Conservation (phyloP, 1,140 invertebrate genomes). For the Drosophila parvula region DNA sequence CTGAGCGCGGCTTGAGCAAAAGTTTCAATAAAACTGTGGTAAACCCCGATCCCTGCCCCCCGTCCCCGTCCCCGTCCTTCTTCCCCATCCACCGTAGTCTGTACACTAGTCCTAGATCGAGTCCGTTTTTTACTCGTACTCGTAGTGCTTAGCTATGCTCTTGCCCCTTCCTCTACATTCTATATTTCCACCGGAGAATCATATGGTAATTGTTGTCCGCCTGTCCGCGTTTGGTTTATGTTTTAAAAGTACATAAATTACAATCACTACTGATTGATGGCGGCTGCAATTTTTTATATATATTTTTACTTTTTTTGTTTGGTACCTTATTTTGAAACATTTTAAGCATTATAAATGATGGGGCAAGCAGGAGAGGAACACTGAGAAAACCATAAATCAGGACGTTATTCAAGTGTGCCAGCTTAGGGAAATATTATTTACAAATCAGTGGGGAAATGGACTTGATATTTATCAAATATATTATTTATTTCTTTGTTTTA, state of each 20-base stretch:
- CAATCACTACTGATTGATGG: conserved; percentile 38
- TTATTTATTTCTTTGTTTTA: neutral
- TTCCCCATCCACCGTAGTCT: conserved; percentile 2
- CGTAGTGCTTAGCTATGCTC: conserved; percentile 22
- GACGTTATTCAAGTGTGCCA: neutral
- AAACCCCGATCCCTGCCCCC: conserved; percentile 20
- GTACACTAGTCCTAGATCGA: conserved; percentile 46
- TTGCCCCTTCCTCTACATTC: conserved; percentile 10
- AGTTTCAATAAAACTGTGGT: conserved; percentile 31
- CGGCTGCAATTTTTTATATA: neutral
- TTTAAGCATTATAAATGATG: conserved; percentile 44
- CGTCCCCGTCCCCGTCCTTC: neutral
- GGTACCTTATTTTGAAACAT: neutral
- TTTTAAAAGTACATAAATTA: conserved; percentile 13
- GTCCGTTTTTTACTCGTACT: conserved; percentile 25
- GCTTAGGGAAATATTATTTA: neutral
- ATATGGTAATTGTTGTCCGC: conserved; percentile 6
- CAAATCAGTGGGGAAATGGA: neutral
- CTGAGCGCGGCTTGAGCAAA: conserved; percentile 55
- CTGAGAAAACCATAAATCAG: conserved; percentile 15
- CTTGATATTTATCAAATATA: no score
- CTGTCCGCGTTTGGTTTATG: neutral
- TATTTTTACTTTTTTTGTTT: neutral
- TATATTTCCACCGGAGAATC: neutral
- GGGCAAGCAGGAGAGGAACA: neutral